phyloP scores from a whole-genome alignment of 2,888 invertebrate genomes.

The Aleiodes leptofemur region DNA sequence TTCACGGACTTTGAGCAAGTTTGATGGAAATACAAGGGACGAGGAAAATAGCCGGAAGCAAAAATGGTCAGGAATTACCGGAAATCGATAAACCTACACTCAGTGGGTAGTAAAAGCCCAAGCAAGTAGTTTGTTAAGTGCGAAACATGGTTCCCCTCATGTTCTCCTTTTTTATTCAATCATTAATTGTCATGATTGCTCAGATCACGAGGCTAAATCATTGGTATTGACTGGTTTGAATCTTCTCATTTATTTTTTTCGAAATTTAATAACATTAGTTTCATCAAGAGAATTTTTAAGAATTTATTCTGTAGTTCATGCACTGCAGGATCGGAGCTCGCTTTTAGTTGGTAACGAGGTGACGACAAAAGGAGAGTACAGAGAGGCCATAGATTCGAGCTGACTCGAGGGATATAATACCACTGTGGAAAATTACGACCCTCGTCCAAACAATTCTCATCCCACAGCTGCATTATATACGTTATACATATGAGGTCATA shows the following conservation, averaged over 20 bases:
- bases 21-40: conserved; percentile 28
- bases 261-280: background rate
- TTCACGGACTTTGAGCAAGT: background rate
- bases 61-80: conserved; percentile 60
- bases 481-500: background rate
- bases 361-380: conserved; percentile 1
- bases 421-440: conserved; percentile 23
- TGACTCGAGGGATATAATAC: conserved; percentile 21
- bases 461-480: conserved; percentile 5
- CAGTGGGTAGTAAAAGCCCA: conserved; percentile 69
- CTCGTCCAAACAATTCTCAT: conserved; percentile 14
- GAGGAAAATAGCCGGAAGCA: conserved; percentile 32
- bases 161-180: background rate
- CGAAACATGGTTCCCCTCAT: conserved; percentile 58
- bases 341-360: conserved; percentile 36
- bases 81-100: conserved; percentile 64
- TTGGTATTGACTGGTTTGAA: too few relatives aligned
- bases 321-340: conserved; percentile 18
- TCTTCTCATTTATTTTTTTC: background rate
- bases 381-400: conserved; percentile 26
- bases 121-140: conserved; percentile 65
- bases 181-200: too few relatives aligned
- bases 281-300: conserved; percentile 6
- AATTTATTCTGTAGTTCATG: background rate
- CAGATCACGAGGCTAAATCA: too few relatives aligned